Percentiles rank a stretch among this genome's conserved stretches.
phyloP scores from a whole-genome alignment of 2,888 invertebrate genomes.

The Leptodirus hochenwartii region DNA sequence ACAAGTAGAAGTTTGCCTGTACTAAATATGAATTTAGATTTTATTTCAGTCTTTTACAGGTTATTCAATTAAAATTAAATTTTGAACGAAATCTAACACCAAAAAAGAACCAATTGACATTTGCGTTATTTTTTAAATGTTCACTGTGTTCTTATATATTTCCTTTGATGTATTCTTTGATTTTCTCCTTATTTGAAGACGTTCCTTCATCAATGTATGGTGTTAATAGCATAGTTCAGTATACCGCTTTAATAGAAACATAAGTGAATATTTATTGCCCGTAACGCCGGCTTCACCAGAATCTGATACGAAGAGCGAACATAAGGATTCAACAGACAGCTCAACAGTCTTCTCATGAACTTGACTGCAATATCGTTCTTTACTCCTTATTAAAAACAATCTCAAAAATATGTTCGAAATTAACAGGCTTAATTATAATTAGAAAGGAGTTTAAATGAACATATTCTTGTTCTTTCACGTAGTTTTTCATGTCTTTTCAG shows the following conservation, averaged over 20 bases:
- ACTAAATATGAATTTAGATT: no score
- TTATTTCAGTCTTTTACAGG: no score
- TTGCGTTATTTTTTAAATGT: no score
- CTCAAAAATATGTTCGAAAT: background rate
- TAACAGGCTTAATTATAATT: background rate
- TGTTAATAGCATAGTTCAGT: conserved; percentile 24
- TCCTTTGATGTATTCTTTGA: conserved; percentile 20
- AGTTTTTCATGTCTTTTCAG: conserved; percentile 17
- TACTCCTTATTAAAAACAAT: background rate
- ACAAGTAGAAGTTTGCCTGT: no score
- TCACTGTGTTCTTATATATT: conserved; percentile 3
- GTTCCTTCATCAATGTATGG: conserved; percentile 12
- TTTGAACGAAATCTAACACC: no score
- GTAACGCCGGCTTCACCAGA: conserved; percentile 25
- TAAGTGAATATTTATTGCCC: conserved; percentile 30
- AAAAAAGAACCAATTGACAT: no score
- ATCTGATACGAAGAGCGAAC: background rate
- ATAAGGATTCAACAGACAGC: background rate
- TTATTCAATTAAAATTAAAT: no score
- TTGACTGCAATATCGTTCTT: background rate
- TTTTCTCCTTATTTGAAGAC: conserved; percentile 20
- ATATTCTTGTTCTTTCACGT: conserved; percentile 2
- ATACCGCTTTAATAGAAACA: conserved; percentile 29
- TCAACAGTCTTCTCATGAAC: background rate
- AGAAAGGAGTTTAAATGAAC: background rate